These are phyloP conservation scores for Galaxea fascicularis DNA, from an alignment of 92 coral and sea anemone species.

Conservation along the genomic window DNA sequence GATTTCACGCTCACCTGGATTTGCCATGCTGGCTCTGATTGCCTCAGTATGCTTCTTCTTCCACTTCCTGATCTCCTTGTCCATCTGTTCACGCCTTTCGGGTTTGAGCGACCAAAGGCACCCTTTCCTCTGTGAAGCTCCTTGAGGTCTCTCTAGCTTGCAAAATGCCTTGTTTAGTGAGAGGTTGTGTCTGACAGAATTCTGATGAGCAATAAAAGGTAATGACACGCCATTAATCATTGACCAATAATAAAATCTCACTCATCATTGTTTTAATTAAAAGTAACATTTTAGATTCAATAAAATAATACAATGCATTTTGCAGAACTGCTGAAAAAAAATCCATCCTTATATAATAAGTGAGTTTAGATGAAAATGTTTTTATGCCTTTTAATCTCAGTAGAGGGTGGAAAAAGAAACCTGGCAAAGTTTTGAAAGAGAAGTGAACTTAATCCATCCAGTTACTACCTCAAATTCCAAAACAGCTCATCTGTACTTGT, in stretches of 20 bases:
- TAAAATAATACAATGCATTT: too few relatives aligned
- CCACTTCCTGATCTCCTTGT: slow-evolving; percentile 97
- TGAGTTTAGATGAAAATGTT: too few relatives aligned
- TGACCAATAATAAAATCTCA: background rate
- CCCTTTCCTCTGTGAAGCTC: slow-evolving; percentile 99
- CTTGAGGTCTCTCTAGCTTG: slow-evolving; percentile 97
- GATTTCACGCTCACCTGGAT: slow-evolving; percentile 79
- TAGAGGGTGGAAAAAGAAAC: too few relatives aligned
- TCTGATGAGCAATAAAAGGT: slow-evolving; percentile 54
- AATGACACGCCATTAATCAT: background rate
- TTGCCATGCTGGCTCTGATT: slow-evolving; percentile 98
- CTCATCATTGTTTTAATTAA: background rate
- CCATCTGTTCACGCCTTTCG: slow-evolving; percentile 97
- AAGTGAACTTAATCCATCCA: too few relatives aligned
- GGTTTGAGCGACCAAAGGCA: slow-evolving; percentile 98
- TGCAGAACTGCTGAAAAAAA: too few relatives aligned
- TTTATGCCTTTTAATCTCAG: too few relatives aligned
- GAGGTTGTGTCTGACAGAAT: slow-evolving; percentile 95
- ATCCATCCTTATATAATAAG: too few relatives aligned
- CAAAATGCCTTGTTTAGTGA: slow-evolving; percentile 99
- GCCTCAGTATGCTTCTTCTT: slow-evolving; percentile 98
- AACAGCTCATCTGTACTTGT: too few relatives aligned
- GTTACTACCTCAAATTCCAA: too few relatives aligned
- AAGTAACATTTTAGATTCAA: too few relatives aligned
- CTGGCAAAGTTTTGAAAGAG: too few relatives aligned